phyloP scores from a whole-genome alignment of 2,113 vertebrate genomes.

The Pachycephala philippinensis region DNA sequence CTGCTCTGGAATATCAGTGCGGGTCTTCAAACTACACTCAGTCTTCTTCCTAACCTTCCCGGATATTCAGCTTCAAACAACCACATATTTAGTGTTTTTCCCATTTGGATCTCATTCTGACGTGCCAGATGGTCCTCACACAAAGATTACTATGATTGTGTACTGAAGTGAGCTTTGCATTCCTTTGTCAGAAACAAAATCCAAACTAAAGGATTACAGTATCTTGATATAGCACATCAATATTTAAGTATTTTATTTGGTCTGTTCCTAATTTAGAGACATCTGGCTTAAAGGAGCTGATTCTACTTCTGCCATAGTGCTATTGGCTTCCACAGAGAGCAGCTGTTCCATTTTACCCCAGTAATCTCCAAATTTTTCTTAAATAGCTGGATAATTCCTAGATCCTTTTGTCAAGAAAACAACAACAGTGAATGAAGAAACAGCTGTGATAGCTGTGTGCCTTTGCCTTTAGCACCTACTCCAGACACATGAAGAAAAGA shows the following conservation, averaged over 20 bases:
- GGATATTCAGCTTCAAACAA: background rate
- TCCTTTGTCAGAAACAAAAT: background rate
- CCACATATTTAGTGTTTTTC: background rate
- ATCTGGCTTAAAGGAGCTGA: background rate
- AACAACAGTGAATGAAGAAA: no score
- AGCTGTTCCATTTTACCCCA: background rate
- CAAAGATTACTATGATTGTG: background rate
- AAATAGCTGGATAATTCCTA: background rate
- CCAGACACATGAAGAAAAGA: background rate
- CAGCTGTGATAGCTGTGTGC: background rate
- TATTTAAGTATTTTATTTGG: background rate
- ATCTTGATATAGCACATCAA: background rate
- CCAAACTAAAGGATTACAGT: background rate
- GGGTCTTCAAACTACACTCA: background rate
- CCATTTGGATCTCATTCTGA: background rate
- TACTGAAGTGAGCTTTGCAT: background rate
- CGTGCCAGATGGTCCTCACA: background rate
- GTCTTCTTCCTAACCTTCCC: background rate
- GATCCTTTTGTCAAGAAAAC: constrained; percentile 10
- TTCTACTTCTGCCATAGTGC: background rate
- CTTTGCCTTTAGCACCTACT: background rate
- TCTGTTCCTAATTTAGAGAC: constrained; percentile 5
- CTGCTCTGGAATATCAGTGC: background rate
- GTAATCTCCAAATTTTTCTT: background rate
- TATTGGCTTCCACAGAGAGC: background rate